Percentiles rank a stretch among this genome's conserved stretches.
These are phyloP conservation scores for Cotesia vestalis DNA, from an alignment of 1,140 invertebrate species.

Conservation along the genomic window DNA sequence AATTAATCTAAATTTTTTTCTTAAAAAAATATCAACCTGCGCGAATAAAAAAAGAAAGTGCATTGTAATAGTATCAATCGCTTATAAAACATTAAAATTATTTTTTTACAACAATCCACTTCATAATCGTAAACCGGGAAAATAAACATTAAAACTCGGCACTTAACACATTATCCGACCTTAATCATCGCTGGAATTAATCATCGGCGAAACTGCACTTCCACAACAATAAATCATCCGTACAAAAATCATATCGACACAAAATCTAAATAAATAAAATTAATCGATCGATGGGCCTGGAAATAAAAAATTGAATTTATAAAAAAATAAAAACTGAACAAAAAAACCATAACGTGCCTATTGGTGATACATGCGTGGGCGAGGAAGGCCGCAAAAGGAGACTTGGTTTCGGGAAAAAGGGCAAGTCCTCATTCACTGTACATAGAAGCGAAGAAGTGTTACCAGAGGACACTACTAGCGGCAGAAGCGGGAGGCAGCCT, in stretches of 20 bases:
- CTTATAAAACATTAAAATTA: too few relatives aligned
- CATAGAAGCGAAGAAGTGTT: conserved; percentile 95
- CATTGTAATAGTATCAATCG: too few relatives aligned
- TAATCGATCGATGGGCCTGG: background rate
- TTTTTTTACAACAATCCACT: background rate
- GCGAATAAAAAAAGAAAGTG: background rate
- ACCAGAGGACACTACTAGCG: conserved; percentile 80
- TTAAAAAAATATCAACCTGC: too few relatives aligned
- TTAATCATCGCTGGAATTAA: conserved; percentile 4
- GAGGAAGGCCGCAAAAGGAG: conserved; percentile 89
- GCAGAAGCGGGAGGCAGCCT: conserved; percentile 78
- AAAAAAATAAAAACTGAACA: conserved; percentile 44
- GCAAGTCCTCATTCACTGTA: conserved; percentile 93
- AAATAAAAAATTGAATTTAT: conserved; percentile 36
- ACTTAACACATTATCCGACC: too few relatives aligned
- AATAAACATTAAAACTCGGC: too few relatives aligned
- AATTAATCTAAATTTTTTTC: too few relatives aligned
- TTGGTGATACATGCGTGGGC: conserved; percentile 66
- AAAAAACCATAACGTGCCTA: conserved; percentile 60
- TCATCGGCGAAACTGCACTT: too few relatives aligned
- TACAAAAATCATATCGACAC: too few relatives aligned
- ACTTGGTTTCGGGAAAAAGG: conserved; percentile 93
- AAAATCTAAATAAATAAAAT: background rate
- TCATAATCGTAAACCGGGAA: too few relatives aligned
- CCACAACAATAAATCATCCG: too few relatives aligned